Evolutionary conservation across 1,140 invertebrate genomes (phyloP).

Genomic region (Oppia nitens): DNA sequence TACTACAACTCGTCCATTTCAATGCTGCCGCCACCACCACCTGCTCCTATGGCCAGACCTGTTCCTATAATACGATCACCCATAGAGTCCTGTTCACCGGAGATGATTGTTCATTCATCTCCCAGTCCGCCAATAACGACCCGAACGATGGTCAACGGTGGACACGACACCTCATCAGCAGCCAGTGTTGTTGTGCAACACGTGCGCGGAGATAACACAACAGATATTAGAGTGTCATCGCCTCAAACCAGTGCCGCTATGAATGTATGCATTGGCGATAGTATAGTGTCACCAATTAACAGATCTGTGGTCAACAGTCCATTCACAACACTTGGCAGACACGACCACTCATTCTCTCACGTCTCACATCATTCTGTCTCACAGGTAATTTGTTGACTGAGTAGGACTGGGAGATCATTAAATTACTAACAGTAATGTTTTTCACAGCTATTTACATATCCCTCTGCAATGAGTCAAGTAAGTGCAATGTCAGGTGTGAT

Average conservation of each 20-base stretch:
- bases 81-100: background rate
- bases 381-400: constrained; percentile 42
- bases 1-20: constrained; percentile 19
- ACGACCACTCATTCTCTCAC: constrained; percentile 68
- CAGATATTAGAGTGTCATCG: background rate
- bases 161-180: background rate
- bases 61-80: constrained; percentile 76
- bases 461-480: constrained; percentile 31
- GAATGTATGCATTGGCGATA: background rate
- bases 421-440: constrained; percentile 12
- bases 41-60: constrained; percentile 75
- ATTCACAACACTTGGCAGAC: constrained; percentile 33
- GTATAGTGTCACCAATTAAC: constrained; percentile 25
- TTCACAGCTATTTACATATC: constrained; percentile 18
- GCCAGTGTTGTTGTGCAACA: background rate
- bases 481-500: constrained; percentile 55
- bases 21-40: constrained; percentile 75
- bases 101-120: background rate
- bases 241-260: background rate
- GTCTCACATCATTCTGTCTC: constrained; percentile 65
- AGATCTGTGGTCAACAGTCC: constrained; percentile 34
- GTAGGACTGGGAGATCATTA: constrained; percentile 11
- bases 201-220: background rate
- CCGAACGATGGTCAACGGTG: background rate
- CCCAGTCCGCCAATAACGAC: background rate